A percentile compares a stretch with the other conserved stretches of the same genome.
phyloP scores from a whole-genome alignment of 2,113 vertebrate genomes.

The Odocoileus hemionus region DNA sequence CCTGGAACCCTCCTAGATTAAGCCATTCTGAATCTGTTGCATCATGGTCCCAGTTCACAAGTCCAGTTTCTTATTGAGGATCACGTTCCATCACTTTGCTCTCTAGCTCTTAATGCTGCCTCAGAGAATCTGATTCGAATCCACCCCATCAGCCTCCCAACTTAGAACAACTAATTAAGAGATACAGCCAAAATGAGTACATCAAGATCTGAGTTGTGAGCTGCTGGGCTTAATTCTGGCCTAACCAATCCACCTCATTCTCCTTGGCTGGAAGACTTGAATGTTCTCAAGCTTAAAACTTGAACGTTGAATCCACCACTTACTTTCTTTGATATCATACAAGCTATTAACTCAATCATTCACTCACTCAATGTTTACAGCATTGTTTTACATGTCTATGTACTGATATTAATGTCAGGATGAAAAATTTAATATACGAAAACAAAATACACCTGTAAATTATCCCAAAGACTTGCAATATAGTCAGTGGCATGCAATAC shows the following conservation, averaged over 20 bases:
- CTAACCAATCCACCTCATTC: neutral
- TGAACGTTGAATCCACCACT: neutral
- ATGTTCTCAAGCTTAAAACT: neutral
- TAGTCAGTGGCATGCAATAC: neutral
- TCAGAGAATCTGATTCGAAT: neutral
- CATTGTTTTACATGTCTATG: neutral
- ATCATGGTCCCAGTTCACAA: neutral
- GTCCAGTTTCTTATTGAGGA: neutral
- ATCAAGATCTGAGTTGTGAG: neutral
- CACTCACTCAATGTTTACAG: neutral
- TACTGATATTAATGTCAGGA: neutral
- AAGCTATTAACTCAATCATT: neutral
- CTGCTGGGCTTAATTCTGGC: neutral
- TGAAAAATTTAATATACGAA: slow-evolving; percentile 25
- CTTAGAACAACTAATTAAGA: neutral
- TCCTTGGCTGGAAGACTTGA: neutral
- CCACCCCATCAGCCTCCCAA: neutral
- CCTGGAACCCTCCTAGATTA: neutral
- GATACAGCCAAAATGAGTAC: neutral
- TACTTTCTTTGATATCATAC: neutral
- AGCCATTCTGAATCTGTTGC: neutral
- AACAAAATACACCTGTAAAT: slow-evolving; percentile 48
- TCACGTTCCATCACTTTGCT: neutral
- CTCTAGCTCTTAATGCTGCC: neutral
- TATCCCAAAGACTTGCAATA: slow-evolving; percentile 10